Conservation (phyloP, 2,797 vertebrate species). For the Tenualosa thibaudeaui region DNA sequence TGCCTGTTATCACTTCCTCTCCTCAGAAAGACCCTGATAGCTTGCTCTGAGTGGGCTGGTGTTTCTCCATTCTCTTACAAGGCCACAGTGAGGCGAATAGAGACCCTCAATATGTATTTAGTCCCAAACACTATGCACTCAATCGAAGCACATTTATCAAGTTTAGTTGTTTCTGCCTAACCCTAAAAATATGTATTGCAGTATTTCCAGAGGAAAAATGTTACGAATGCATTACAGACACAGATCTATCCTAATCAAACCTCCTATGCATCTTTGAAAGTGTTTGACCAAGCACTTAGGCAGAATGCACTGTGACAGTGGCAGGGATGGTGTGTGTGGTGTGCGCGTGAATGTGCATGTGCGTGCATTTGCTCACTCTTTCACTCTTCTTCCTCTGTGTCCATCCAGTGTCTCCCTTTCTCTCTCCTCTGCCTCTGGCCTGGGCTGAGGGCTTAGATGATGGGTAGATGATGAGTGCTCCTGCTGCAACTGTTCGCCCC, state of each 20-base stretch:
- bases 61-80: background rate
- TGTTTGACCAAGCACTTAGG: constrained; percentile 32
- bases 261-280: constrained; percentile 1
- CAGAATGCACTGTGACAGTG: constrained; percentile 16
- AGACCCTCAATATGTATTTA: no score
- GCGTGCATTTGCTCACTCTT: background rate
- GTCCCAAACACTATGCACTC: background rate
- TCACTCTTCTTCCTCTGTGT: background rate
- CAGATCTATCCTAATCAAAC: constrained; percentile 39
- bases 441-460: background rate
- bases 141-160: background rate
- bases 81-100: background rate
- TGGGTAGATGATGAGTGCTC: background rate
- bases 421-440: constrained; percentile 15
- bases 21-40: background rate
- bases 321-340: constrained; percentile 27
- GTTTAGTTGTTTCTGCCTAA: no score
- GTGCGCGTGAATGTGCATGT: background rate
- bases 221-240: background rate
- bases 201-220: background rate
- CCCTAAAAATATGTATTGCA: background rate
- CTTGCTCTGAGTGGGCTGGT: background rate
- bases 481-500: background rate
- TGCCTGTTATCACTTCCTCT: background rate
- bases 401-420: background rate